A percentile compares a stretch with the other conserved stretches of the same genome.
Evolutionary conservation across 2,888 invertebrate genomes (phyloP).

Genomic region (Cybosia mesomella): DNA sequence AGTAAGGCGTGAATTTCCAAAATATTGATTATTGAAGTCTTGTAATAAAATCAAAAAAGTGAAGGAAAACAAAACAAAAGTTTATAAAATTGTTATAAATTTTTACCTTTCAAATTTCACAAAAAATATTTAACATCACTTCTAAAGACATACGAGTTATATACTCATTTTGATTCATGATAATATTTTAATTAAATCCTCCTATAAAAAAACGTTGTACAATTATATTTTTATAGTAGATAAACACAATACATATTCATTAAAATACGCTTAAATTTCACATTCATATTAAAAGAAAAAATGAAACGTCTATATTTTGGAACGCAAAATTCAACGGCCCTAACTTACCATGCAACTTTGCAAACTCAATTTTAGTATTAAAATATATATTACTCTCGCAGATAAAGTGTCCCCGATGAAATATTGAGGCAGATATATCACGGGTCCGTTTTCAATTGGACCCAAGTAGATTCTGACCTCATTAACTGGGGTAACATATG

Average conservation of each 20-base stretch:
- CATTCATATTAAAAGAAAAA: not conserved
- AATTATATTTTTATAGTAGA: not conserved
- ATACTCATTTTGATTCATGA: too few species aligned
- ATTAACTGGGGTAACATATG: conserved; percentile 46
- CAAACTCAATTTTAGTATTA: conserved; percentile 16
- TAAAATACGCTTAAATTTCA: not conserved
- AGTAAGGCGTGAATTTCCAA: too few species aligned
- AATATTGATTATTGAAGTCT: too few species aligned
- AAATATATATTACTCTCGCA: conserved; percentile 23
- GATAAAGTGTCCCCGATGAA: conserved; percentile 34
- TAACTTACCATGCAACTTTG: conserved; percentile 12
- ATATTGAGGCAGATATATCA: conserved; percentile 47
- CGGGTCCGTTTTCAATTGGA: conserved; percentile 45
- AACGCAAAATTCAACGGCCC: not conserved
- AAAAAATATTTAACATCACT: too few species aligned
- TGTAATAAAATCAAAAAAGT: too few species aligned
- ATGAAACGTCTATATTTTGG: not conserved
- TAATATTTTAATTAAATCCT: not conserved
- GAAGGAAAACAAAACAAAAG: too few species aligned
- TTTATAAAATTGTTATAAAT: too few species aligned
- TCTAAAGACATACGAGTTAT: too few species aligned
- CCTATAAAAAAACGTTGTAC: not conserved
- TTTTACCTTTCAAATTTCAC: too few species aligned
- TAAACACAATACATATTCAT: not conserved
- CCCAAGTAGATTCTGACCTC: conserved; percentile 47